phyloP scores from a whole-genome alignment of 1,140 invertebrate species.

The Venustaconcha ellipsiformis region DNA sequence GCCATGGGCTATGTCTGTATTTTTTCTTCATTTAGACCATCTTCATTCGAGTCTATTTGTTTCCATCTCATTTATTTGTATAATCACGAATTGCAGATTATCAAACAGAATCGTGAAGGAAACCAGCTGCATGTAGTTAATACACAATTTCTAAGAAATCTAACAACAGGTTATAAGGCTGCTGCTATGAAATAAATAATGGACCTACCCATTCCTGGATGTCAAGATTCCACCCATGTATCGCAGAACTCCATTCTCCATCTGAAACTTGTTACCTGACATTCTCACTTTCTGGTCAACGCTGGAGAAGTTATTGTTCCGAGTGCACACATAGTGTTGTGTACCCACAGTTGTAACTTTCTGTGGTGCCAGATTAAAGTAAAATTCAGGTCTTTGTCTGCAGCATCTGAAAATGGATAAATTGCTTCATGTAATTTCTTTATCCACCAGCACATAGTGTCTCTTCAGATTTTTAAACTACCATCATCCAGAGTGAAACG shows the following conservation, averaged over 20 bases:
- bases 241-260: constrained; percentile 46
- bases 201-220: constrained; percentile 49
- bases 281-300: constrained; percentile 65
- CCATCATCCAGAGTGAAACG: no score
- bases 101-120: background rate
- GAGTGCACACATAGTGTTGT: constrained; percentile 66
- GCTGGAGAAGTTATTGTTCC: constrained; percentile 69
- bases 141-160: background rate
- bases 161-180: background rate
- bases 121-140: background rate
- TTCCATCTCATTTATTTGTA: background rate
- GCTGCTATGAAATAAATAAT: background rate
- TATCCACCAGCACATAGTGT: no score
- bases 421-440: no score
- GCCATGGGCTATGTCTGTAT: no score
- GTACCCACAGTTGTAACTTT: constrained; percentile 56
- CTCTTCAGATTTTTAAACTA: no score
- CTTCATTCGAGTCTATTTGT: background rate
- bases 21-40: no score
- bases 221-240: constrained; percentile 57
- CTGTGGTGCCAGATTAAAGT: constrained; percentile 62
- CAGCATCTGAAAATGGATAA: no score
- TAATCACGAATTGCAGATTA: background rate
- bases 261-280: constrained; percentile 33
- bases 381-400: constrained; percentile 53